Evolutionary conservation across 2,888 invertebrate genomes (phyloP), one percentile per base, ranked within the genome.

Genomic region (Rhimphoctona megacephalus): DNA sequence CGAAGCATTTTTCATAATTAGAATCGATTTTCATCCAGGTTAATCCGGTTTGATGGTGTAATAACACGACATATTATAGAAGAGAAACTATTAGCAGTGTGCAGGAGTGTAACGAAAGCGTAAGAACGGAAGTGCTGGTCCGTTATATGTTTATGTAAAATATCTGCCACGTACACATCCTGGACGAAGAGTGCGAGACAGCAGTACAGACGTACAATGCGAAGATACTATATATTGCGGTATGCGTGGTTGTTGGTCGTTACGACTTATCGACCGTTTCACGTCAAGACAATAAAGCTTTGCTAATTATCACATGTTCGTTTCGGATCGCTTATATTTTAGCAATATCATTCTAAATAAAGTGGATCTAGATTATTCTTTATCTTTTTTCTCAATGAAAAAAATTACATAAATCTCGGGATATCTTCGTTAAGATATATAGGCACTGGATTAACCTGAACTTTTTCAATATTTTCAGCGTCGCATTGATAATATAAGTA

Each of bases 91-190:
- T 57, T 30, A 61, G 61, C 25, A 17, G 83, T 84, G 81, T 78
- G 74, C 67, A 84, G 67, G 81, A 69, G 86, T 81, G 81, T 84
- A 81, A 86, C 84, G 86, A 78, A 81, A 36, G 49, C 81, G 69
- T 74, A 57, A 84, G 83, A 81, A 54, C 86, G 86, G 86, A 86
- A 86, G 86, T 86, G 57, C 78, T 64, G 81, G 73, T 52, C 86
- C 86, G 86, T 86, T 86, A 86, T 67, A 77, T 61, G 72, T 80
- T 30, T 57, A 80, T 81, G 73, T 81, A 81, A 81, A 66, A 73
- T 73, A 67, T 81, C 52, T 73, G 43, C n/a, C 39, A 19, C n/a
- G n/a, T 52, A 64, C 64, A 17, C 57, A 70, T 49, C 36, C 43
- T 80, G 77, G 70, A 69, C 22, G 49, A 61, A 79, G 81, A 84